These are phyloP conservation scores for Coregonus ussuriensis DNA, from an alignment of 2,797 vertebrate genomes.

Conservation along the genomic window DNA sequence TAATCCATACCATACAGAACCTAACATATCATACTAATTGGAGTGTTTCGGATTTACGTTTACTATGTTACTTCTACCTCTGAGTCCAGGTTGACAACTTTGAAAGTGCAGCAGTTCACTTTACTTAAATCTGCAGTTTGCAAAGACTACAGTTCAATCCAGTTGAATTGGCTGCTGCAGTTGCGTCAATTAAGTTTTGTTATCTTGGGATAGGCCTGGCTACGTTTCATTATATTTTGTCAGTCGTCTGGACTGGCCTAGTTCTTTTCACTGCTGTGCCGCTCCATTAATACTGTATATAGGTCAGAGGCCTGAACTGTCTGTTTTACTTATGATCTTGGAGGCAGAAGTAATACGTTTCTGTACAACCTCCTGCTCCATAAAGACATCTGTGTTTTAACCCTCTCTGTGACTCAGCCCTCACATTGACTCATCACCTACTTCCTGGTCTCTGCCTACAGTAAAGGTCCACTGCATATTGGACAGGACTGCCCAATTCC, in stretches of 20 bases:
- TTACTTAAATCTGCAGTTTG: background rate
- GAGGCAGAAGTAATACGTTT: constrained; percentile 10
- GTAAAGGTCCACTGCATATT: background rate
- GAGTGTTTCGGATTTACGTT: no score
- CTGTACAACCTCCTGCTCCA: background rate
- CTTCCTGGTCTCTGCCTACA: background rate
- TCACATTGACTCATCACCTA: background rate
- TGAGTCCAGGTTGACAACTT: background rate
- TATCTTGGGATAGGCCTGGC: background rate
- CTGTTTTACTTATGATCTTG: constrained; percentile 20
- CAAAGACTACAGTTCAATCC: background rate
- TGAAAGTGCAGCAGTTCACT: background rate
- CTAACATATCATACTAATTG: no score
- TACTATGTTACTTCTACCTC: no score
- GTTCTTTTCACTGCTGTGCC: background rate
- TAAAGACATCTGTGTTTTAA: background rate
- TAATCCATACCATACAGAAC: no score
- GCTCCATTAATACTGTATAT: background rate
- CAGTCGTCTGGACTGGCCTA: background rate
- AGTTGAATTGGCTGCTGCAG: background rate
- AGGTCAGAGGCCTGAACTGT: constrained; percentile 1
- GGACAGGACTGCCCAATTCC: background rate
- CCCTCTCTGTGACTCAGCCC: background rate
- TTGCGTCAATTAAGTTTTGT: background rate
- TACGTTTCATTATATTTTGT: background rate